Evolutionary conservation across 2,888 invertebrate genomes (phyloP), one percentile per base, ranked within the genome.

Genomic region (Leptinotarsa tumamoca): DNA sequence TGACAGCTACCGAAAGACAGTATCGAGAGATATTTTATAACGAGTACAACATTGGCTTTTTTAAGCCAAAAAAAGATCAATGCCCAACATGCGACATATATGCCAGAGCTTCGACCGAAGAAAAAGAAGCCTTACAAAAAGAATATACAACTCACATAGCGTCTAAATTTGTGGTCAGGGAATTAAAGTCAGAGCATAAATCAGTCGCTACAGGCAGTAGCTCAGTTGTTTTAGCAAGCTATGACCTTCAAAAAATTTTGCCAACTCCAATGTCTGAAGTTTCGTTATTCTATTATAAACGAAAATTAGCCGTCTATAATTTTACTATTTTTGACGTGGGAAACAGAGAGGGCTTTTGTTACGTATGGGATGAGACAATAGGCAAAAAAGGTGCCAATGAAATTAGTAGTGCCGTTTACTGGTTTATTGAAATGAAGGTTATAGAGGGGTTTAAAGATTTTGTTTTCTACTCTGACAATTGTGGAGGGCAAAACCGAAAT

Each of bases 1-100:
- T 67, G 33, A 10, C 49, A 67, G 67, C 49, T 17, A 18, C 67
- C 17, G 33, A 27, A 21, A 66, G 66, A 66, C 66, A 66, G 43
- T 66, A 66, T 66, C 23, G 66, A 33, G 43, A 67, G 13, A 43
- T 67, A 15, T 70, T 70, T 56, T 27, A 70, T 27, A 70, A 14
- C 14, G 67, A 67, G 43, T 67, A 17, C 17, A 43, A 67, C 21
- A 43, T 66, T 43, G 43, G 27, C 33, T 70, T 70, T 70, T 70
- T 56, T 43, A 56, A 56, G 7, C 43, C 58, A 15, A 70, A 70
- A 27, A 70, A 70, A 54, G 54, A 70, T 43, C 56, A 23, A 33
- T 56, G 58, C 33, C 56, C 56, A 56, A 70, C 70, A 13, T 70
- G 63, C 43, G 67, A 67, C 14, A 43, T 67, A 14, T 18, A 67